A percentile compares a stretch with the other conserved stretches of the same genome.
Conservation (phyloP, 35 echinoderm and acorn worm genomes). For the Ptychodera flava region DNA sequence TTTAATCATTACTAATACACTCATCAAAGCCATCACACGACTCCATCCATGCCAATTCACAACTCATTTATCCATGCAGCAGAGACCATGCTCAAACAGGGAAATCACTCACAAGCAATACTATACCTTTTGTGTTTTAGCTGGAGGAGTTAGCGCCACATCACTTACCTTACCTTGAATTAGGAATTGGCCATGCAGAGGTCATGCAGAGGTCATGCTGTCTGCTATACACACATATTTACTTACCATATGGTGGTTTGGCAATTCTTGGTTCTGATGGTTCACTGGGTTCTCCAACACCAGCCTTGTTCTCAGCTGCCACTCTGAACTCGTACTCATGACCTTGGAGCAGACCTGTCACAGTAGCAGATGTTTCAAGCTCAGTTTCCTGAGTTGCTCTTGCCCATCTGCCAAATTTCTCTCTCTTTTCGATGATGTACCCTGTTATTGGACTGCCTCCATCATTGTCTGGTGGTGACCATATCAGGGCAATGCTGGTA, state of each 20-base stretch:
- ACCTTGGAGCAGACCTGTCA: neutral
- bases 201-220: neutral
- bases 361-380: neutral
- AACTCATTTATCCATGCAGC: too few relatives aligned
- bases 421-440: conserved; percentile 78
- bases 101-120: too few relatives aligned
- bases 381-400: neutral
- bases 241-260: conserved; percentile 23
- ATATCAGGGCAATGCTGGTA: conserved; percentile 43
- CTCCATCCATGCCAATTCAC: too few relatives aligned
- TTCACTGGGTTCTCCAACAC: conserved; percentile 7
- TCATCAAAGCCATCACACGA: too few relatives aligned
- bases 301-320: conserved; percentile 6
- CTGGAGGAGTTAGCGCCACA: too few relatives aligned
- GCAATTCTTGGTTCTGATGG: neutral
- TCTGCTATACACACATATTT: neutral
- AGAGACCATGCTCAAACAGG: too few relatives aligned
- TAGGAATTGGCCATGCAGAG: too few relatives aligned
- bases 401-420: conserved; percentile 50
- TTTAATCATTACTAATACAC: too few relatives aligned
- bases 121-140: too few relatives aligned
- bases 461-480: conserved; percentile 73
- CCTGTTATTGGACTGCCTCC: conserved; percentile 76
- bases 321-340: conserved; percentile 3
- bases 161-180: too few relatives aligned